These are phyloP conservation scores for Listronotus bonariensis DNA, from an alignment of 1,140 invertebrate species.

Conservation along the genomic window DNA sequence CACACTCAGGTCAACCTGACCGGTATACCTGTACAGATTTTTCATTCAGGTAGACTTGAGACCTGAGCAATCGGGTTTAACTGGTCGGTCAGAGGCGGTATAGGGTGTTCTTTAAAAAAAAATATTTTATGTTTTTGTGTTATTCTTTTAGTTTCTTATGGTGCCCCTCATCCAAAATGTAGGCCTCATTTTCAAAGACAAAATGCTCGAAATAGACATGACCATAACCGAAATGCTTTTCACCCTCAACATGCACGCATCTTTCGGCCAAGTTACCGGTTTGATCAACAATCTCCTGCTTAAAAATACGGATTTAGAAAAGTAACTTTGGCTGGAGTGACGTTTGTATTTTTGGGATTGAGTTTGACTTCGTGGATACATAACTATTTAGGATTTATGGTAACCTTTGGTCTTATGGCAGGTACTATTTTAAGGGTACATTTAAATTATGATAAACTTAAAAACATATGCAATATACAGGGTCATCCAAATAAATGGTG, in stretches of 20 bases:
- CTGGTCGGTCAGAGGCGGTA: background rate
- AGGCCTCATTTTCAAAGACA: slow-evolving; percentile 68
- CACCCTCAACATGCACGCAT: slow-evolving; percentile 69
- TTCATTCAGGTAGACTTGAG: too few species aligned
- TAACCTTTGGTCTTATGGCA: slow-evolving; percentile 67
- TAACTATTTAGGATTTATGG: slow-evolving; percentile 63
- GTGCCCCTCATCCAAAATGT: slow-evolving; percentile 68
- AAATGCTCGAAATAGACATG: slow-evolving; percentile 62
- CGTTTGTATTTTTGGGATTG: slow-evolving; percentile 61
- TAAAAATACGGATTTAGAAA: slow-evolving; percentile 67
- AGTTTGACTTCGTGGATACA: slow-evolving; percentile 62
- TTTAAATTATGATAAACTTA: too few species aligned
- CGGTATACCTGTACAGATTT: too few species aligned
- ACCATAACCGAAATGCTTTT: slow-evolving; percentile 65
- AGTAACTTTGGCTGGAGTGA: slow-evolving; percentile 62
- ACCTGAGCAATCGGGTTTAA: background rate
- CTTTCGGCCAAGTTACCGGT: slow-evolving; percentile 64
- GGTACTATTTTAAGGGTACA: too few species aligned
- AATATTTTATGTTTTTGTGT: background rate
- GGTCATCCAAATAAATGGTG: too few species aligned
- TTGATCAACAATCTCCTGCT: slow-evolving; percentile 69
- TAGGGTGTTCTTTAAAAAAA: background rate
- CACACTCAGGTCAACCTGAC: too few species aligned
- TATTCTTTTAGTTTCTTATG: slow-evolving; percentile 63
- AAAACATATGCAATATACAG: too few species aligned